Percentiles rank a stretch among this genome's conserved stretches.
phyloP scores from a whole-genome alignment of 2,888 invertebrate species.

The Fissipunctia ypsillon region DNA sequence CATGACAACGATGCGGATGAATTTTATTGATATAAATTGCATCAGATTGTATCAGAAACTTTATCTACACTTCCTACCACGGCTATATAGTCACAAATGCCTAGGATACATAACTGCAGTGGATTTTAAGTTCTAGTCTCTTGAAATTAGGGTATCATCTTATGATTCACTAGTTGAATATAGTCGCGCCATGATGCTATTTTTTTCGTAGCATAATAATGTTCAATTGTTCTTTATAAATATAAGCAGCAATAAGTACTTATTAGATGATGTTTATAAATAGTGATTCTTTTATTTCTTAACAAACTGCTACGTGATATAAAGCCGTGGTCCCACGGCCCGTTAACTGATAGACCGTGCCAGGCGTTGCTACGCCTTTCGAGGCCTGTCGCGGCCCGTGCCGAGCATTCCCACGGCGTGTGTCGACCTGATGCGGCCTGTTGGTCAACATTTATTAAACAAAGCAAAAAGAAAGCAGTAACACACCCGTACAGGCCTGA shows the following conservation, averaged over 20 bases:
- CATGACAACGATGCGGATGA: background rate
- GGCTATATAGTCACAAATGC: background rate
- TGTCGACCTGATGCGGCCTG: too few relatives aligned
- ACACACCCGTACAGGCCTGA: too few relatives aligned
- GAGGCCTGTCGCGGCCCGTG: too few relatives aligned
- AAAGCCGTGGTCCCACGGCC: too few relatives aligned
- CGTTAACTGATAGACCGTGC: too few relatives aligned
- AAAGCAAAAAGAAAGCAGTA: too few relatives aligned
- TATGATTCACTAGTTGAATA: slow-evolving; percentile 20
- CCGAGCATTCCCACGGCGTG: too few relatives aligned
- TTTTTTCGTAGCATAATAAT: slow-evolving; percentile 17
- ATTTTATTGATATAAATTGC: slow-evolving; percentile 31
- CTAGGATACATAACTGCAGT: background rate
- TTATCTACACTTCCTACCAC: slow-evolving; percentile 17
- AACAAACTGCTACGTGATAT: background rate
- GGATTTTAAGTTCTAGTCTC: background rate
- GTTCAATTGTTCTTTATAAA: slow-evolving; percentile 38
- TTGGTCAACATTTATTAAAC: too few relatives aligned
- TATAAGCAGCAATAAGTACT: slow-evolving; percentile 5
- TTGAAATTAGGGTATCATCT: background rate
- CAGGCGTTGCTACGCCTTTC: too few relatives aligned
- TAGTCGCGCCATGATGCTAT: background rate
- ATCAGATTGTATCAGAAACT: slow-evolving; percentile 24
- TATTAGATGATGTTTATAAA: slow-evolving; percentile 15
- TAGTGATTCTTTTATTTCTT: background rate